Evolutionary conservation across 2,888 invertebrate genomes (phyloP).

Genomic region (Amphipoea lucens): DNA sequence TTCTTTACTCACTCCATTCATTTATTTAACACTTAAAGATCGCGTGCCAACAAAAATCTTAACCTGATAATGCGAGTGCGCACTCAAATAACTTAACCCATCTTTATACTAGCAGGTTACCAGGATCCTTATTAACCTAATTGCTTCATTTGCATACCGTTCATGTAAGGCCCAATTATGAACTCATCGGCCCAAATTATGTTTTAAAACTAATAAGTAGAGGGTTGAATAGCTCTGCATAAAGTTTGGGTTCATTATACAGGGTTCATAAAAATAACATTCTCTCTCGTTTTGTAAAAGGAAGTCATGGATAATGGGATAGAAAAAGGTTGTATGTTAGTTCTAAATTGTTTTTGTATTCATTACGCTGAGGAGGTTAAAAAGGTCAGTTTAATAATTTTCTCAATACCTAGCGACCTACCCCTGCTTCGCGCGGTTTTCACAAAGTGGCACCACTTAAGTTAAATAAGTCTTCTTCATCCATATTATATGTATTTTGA

Average conservation of each 20-base stretch:
- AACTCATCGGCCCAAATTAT: constrained; percentile 79
- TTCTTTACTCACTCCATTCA: constrained; percentile 19
- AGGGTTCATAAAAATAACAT: constrained; percentile 50
- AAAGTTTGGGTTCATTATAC: constrained; percentile 46
- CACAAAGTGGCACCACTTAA: too few relatives aligned
- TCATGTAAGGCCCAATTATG: constrained; percentile 81
- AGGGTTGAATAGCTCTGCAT: constrained; percentile 66
- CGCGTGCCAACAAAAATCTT: constrained; percentile 66
- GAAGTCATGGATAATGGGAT: constrained; percentile 9
- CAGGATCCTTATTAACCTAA: constrained; percentile 82
- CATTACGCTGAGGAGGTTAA: background rate
- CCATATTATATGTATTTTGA: too few relatives aligned
- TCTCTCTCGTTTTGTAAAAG: constrained; percentile 27
- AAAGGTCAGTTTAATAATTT: background rate
- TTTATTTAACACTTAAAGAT: constrained; percentile 55
- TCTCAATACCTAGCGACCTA: background rate
- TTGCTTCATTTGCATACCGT: constrained; percentile 84
- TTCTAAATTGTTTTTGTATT: constrained; percentile 19
- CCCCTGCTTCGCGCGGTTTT: background rate
- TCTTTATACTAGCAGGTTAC: constrained; percentile 76
- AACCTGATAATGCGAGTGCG: constrained; percentile 70
- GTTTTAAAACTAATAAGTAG: constrained; percentile 81
- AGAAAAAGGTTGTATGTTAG: constrained; percentile 4
- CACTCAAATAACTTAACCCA: constrained; percentile 76
- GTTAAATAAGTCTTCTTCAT: too few relatives aligned